Evolutionary conservation across 2,888 invertebrate species (phyloP).

Genomic region (Microctonus brassicae): DNA sequence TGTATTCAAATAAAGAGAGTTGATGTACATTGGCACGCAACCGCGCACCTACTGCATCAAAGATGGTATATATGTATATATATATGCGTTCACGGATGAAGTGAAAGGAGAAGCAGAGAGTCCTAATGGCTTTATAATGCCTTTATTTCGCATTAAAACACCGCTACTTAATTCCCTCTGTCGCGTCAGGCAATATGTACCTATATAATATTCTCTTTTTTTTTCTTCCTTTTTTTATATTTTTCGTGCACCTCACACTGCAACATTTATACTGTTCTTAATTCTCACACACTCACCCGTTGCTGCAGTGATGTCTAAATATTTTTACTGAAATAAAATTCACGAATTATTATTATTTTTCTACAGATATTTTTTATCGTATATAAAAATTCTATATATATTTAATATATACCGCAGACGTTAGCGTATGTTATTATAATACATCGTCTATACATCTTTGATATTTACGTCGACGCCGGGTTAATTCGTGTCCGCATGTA

Average conservation of each 20-base stretch:
- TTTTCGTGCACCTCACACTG: neutral
- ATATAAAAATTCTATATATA: neutral
- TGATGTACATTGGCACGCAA: slow-evolving; percentile 61
- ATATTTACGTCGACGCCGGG: slow-evolving; percentile 62
- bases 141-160: slow-evolving; percentile 65
- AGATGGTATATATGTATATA: neutral
- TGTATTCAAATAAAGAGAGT: slow-evolving; percentile 65
- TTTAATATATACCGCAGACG: neutral
- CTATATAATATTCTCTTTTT: slow-evolving; percentile 24
- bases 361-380: neutral
- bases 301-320: neutral
- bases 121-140: slow-evolving; percentile 68
- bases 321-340: neutral
- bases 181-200: slow-evolving; percentile 13
- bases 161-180: slow-evolving; percentile 47
- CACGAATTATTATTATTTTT: neutral
- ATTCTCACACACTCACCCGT: slow-evolving; percentile 5
- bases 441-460: slow-evolving; percentile 45
- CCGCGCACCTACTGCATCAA: slow-evolving; percentile 38
- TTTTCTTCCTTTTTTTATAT: slow-evolving; percentile 15
- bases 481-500: slow-evolving; percentile 52
- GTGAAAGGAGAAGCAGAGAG: slow-evolving; percentile 35
- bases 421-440: slow-evolving; percentile 36
- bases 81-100: neutral
- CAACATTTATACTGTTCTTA: neutral